Base-by-base conservation (phyloP, 2,888 invertebrate species). In the Tetheella fluctuosa region DNA sequence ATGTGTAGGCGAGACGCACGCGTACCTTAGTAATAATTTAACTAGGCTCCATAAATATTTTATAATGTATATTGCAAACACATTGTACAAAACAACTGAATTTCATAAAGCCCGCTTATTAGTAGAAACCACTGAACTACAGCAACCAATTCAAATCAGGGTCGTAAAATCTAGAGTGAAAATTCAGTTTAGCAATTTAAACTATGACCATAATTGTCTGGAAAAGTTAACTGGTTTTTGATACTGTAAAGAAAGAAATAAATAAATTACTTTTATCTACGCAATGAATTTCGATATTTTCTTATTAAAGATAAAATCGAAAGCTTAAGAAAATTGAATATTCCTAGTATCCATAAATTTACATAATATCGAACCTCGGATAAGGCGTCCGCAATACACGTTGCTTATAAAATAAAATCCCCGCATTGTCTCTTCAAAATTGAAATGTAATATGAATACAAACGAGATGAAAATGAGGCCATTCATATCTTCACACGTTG, bases 401-500 rank as follows among this genome's bases (percentile, higher is more conserved):
- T 48, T 48, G 48, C 48, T 48, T 48, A 48, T 52, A 63, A 64
- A 73, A 64, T 64, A 23, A 67, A 69, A 74, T 67, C 68, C 55
- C 54, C 37, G 52, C 64, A 63, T 62, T 71, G 66, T 64, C 56
- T 69, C 67, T 70, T 65, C 64, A 69, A 68, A 71, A 74, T 52
- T 37, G 61, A 76, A 80, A 74, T 76, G 74, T 74, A 77, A 76
- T 77, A 76, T 79, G 82, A 84, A 86, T 85, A 82, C 78, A 80
- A 85, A 83, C 73, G 78, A 81, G 76, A 83, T 82, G 83, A 83
- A 84, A 88, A 86, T 82, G 84, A 82, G 86, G 77, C 69, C 81
- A 82, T 84, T 83, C 82, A 84, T 86, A 86, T 89, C 86, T 89
- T 87, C 86, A 83, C 86, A 85, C 86, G 82, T 84, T 81, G 81